Conservation (phyloP, 2,113 vertebrate genomes). For the Pangasianodon hypophthalmus region DNA sequence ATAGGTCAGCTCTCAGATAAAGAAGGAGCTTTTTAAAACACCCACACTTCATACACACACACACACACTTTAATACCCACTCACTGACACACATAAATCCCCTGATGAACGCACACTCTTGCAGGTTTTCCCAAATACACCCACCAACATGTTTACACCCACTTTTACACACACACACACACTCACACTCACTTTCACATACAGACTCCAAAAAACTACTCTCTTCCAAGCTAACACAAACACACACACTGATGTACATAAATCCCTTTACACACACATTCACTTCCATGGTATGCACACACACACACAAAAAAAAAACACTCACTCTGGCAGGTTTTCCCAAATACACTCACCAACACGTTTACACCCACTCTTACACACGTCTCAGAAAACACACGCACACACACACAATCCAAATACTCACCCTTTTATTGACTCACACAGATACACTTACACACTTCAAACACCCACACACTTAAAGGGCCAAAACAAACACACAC, state of each 20-base stretch:
- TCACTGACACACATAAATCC: too few species aligned
- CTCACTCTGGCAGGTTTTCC: not conserved
- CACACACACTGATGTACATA: not conserved
- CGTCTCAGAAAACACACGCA: not conserved
- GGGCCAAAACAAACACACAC: conserved; percentile 3
- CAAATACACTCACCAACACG: not conserved
- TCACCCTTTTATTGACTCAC: conserved; percentile 2
- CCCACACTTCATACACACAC: not conserved
- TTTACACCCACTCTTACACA: not conserved
- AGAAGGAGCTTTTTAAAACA: conserved; percentile 35
- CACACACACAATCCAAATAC: not conserved
- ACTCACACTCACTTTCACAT: not conserved
- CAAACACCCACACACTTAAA: conserved; percentile 17
- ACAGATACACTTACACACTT: not conserved
- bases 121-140: too few species aligned
- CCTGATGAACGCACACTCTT: too few species aligned
- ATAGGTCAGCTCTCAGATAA: conserved; percentile 48
- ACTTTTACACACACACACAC: not conserved
- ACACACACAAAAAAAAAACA: not conserved
- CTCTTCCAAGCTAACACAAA: not conserved
- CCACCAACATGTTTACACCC: not conserved
- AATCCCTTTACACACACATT: not conserved
- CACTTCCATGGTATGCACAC: not conserved
- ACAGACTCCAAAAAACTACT: not conserved
- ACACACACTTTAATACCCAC: not conserved